Evolutionary conservation across 2,797 vertebrate species (phyloP), one percentile per base, ranked within the genome.

Genomic region (Babyrousa celebensis): DNA sequence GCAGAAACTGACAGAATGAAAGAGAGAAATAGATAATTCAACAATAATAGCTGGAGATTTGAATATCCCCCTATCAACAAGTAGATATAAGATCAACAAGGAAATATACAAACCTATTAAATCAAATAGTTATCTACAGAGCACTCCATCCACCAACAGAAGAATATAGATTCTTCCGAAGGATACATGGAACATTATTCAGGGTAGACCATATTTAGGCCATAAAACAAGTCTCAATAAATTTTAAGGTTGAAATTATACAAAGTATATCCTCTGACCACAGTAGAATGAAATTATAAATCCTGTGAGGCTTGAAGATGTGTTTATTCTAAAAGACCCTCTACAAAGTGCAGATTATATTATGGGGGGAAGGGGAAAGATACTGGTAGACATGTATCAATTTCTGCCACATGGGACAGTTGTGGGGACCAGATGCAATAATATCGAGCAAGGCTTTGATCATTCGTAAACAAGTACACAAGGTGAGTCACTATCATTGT

Each of bases 401-500:
- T 60, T 43, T 84, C 75, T 94, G 74, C 27, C 48, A 85, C 5
- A 0, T n/a, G 79, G 4, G 20, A 6, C 40, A 78, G 32, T 21
- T 63, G 36, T 78, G 71, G 23, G 8, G 32, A 89, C 5, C n/a
- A 72, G 65, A 72, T 15, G 77, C 36, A 96, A 89, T 36, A 78
- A 87, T 23, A 48, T 15, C 48, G 52, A 93, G 17, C 10, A 5
- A 89, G 79, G 83, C 9, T 62, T 93, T 48, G 83, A 63, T 62
- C 60, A 67, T 32, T 77, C 29, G 60, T 32, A 27, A 80, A 16
- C 72, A 16, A 27, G 75, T 70, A 52, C 27, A 32, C 68, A 70
- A 48, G 92, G 43, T 96, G 90, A 89, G 27, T 95, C 92, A 97
- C 6, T 6, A 5, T 29, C 32, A 10, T 62, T n/a, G 25, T 7